These are phyloP conservation scores for Brachypodius melanocephalos DNA, from an alignment of 2,113 vertebrate genomes.

Conservation along the genomic window DNA sequence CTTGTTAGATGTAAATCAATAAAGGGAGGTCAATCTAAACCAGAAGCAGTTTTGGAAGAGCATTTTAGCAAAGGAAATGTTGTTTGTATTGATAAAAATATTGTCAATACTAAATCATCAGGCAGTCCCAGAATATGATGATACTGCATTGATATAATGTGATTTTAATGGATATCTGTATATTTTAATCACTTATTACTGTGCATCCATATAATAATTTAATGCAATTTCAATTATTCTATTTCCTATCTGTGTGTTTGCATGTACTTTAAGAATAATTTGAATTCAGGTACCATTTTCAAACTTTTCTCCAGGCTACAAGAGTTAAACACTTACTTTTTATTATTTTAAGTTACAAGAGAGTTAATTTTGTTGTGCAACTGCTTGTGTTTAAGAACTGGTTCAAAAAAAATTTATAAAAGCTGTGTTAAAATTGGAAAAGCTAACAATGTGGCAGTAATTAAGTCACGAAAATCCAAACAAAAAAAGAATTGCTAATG, in stretches of 20 bases:
- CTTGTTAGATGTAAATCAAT: conserved; percentile 43
- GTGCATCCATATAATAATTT: not conserved
- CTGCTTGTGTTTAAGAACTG: not conserved
- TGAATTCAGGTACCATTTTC: not conserved
- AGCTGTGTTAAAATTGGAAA: not conserved
- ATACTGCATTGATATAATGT: not conserved
- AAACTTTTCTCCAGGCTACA: not conserved
- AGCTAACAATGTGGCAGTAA: not conserved
- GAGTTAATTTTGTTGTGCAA: not conserved
- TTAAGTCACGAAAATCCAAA: not conserved
- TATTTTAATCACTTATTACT: not conserved
- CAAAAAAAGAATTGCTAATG: not conserved
- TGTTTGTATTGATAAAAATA: conserved; percentile 46
- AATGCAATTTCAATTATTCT: not conserved
- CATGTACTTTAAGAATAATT: not conserved
- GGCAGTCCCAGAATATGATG: not conserved
- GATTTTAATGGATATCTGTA: not conserved
- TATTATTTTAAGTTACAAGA: conserved; percentile 1
- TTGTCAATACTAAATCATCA: conserved; percentile 12
- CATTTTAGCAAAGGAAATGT: conserved; percentile 43
- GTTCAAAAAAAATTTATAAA: not conserved
- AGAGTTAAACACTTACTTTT: not conserved
- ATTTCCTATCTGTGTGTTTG: not conserved
- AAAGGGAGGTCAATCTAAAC: conserved; percentile 31
- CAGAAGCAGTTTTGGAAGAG: not conserved